Evolutionary conservation across 2,888 invertebrate genomes (phyloP), one percentile per base, ranked within the genome.

Genomic region (Temnothorax unifasciatus): DNA sequence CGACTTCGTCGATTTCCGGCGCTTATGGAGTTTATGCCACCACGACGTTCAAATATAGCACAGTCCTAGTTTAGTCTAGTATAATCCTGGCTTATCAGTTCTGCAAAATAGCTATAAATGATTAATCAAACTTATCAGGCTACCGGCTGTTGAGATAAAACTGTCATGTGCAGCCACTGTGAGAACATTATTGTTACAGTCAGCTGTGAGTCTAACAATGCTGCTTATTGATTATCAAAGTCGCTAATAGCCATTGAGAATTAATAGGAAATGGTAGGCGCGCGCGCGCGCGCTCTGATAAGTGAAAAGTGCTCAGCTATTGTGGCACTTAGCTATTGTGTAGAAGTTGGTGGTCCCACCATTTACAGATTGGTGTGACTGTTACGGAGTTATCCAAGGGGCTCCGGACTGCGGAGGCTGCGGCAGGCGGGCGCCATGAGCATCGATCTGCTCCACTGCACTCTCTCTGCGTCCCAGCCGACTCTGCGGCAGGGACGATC

Each of bases 381-480:
- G 83, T 88, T 83, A 86, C 66, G 77, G 84, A 85, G 57, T 90
- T 90, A 85, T 89, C 85, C 84, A 86, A 85, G 87, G 87, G 86
- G 85, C 82, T 88, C 87, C 87, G 92, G 93, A 93, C 94, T 93
- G 93, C 92, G 91, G 93, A 93, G 90, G 92, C 92, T 94, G 94
- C 93, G 92, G 91, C 93, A 92, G 92, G 93, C 93, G 94, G 93
- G 93, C 94, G 94, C 93, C 93, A 92, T 90, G 92, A 87, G 87
- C 93, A 94, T 94, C 94, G 94, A 94, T 94, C 93, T 93, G 93
- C 86, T 86, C 90, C 88, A 85, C 90, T 86, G 89, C 88, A 77
- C 85, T 86, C 83, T 85, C 85, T 63, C 86, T 82, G 73, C 73
- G 75, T 69, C 85, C 79, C 71, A 25, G 64, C 66, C 21, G 34